Conservation (phyloP, 2,797 vertebrate genomes). For the Esox lucius region DNA sequence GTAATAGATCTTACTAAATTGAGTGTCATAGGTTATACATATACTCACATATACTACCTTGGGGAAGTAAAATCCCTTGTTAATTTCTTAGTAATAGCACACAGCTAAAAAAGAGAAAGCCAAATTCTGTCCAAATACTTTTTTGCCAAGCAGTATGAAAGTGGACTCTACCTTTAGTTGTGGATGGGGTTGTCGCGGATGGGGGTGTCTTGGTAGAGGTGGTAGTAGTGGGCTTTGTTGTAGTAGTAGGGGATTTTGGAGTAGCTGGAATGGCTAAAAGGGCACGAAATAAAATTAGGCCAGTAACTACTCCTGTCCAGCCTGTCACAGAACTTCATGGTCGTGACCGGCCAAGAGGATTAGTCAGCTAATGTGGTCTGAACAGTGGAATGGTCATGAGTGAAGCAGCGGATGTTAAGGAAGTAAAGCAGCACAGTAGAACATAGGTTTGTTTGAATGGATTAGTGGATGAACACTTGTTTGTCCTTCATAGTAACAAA, state of each 20-base stretch:
- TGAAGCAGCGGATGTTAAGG: neutral
- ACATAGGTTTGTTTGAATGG: neutral
- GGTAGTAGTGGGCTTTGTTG: neutral
- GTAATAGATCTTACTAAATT: too few species aligned
- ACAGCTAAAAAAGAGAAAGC: too few species aligned
- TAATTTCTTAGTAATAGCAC: too few species aligned
- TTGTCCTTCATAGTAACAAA: neutral
- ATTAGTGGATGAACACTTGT: neutral
- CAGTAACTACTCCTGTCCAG: neutral
- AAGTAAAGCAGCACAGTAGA: neutral
- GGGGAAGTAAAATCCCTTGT: too few species aligned
- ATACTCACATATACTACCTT: neutral
- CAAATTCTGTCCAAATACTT: neutral
- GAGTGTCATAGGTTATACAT: too few species aligned
- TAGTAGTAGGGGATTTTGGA: neutral
- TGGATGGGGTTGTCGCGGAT: neutral
- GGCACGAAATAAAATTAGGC: neutral
- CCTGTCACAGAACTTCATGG: neutral
- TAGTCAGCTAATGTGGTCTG: neutral
- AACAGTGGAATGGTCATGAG: neutral
- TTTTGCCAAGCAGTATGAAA: neutral
- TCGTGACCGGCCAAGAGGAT: neutral
- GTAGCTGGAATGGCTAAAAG: conserved; percentile 9
- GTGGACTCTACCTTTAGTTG: conserved; percentile 31
- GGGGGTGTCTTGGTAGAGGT: neutral